Conservation (phyloP, 1,140 invertebrate species). For the Hormaphis cornu region DNA sequence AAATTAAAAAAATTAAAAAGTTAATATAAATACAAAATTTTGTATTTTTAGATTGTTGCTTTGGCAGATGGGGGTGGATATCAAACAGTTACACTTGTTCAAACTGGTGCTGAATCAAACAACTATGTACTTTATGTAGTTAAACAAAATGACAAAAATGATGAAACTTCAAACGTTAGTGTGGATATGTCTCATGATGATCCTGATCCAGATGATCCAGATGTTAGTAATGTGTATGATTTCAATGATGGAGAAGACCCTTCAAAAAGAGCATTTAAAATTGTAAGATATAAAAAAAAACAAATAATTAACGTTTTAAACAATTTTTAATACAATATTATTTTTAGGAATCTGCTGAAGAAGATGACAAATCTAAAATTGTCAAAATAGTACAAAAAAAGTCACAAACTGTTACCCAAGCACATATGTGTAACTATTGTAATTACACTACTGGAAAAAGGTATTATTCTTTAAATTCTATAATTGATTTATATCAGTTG, state of each 20-base stretch:
- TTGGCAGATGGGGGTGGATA: slow-evolving; percentile 49
- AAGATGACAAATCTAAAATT: slow-evolving; percentile 62
- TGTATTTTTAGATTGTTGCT: slow-evolving; percentile 21
- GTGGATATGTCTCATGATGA: slow-evolving; percentile 43
- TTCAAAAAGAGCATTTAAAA: slow-evolving; percentile 38
- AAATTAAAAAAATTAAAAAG: no score
- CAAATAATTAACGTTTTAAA: not conserved
- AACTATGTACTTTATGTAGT: slow-evolving; percentile 85
- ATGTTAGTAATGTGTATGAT: slow-evolving; percentile 53
- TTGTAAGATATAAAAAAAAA: not conserved
- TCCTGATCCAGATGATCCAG: slow-evolving; percentile 52
- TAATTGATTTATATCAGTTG: no score
- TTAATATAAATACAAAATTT: not conserved
- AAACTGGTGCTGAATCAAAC: slow-evolving; percentile 66
- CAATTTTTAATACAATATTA: not conserved
- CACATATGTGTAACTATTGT: slow-evolving; percentile 80
- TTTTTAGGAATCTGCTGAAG: slow-evolving; percentile 52
- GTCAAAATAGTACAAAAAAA: slow-evolving; percentile 59
- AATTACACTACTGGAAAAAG: slow-evolving; percentile 81
- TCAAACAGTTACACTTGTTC: slow-evolving; percentile 78
- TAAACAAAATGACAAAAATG: slow-evolving; percentile 52
- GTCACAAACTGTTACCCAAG: slow-evolving; percentile 57
- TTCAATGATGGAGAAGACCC: slow-evolving; percentile 55
- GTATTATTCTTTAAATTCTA: slow-evolving; percentile 40
- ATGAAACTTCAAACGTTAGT: slow-evolving; percentile 45